Conservation (phyloP, 1,140 invertebrate genomes). For the Saxidomus purpurata region DNA sequence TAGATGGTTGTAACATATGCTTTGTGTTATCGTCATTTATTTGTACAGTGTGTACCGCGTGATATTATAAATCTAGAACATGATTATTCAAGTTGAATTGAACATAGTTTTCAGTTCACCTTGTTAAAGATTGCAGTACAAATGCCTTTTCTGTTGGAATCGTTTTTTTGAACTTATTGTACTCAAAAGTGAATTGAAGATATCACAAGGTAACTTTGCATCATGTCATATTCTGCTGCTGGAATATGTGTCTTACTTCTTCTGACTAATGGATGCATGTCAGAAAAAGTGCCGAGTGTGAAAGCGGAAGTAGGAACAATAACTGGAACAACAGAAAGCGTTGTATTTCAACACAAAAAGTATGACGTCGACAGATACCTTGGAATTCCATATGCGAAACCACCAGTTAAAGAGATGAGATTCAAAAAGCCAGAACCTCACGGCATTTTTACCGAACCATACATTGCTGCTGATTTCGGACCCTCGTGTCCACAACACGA, state of each 20-base stretch:
- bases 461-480: conserved; percentile 59
- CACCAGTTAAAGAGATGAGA: conserved; percentile 70
- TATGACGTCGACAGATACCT: background rate
- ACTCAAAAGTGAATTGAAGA: too few relatives aligned
- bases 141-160: too few relatives aligned
- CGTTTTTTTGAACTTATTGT: too few relatives aligned
- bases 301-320: background rate
- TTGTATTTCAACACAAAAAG: background rate
- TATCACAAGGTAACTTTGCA: too few relatives aligned
- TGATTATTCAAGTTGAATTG: too few relatives aligned
- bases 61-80: too few relatives aligned
- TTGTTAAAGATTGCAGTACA: too few relatives aligned
- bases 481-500: conserved; percentile 63
- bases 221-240: background rate
- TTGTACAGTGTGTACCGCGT: too few relatives aligned
- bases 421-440: conserved; percentile 69
- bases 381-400: conserved; percentile 74
- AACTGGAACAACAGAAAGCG: background rate
- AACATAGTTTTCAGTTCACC: too few relatives aligned
- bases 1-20: too few relatives aligned
- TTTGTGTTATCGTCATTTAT: too few relatives aligned
- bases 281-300: background rate
- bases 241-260: background rate
- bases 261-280: background rate
- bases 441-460: conserved; percentile 38